A percentile compares a stretch with the other conserved stretches of the same genome.
Evolutionary conservation across 2,797 vertebrate species (phyloP).

Genomic region (Enteromius unitaeniatus): DNA sequence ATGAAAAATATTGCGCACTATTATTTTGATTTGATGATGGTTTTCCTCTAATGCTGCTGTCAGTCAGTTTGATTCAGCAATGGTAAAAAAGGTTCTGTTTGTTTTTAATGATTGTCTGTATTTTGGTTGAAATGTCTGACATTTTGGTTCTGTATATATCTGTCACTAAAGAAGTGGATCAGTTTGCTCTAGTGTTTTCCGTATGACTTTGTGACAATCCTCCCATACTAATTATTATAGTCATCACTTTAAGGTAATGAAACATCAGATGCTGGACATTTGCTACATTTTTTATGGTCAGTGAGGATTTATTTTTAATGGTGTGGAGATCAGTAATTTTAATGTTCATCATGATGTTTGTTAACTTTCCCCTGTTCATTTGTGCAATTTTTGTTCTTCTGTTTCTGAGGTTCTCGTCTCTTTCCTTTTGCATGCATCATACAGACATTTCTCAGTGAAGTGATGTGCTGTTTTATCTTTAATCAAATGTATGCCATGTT

Average conservation of each 20-base stretch:
- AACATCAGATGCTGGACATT: neutral
- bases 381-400: neutral
- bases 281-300: neutral
- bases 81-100: conserved; percentile 63
- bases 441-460: neutral
- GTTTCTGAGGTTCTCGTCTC: neutral
- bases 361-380: neutral
- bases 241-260: neutral
- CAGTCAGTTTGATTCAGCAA: neutral
- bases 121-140: neutral
- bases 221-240: neutral
- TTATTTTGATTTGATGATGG: neutral
- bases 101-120: neutral
- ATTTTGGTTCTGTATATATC: neutral
- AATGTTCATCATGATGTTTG: too few relatives aligned
- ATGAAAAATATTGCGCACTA: neutral
- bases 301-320: neutral
- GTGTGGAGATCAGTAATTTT: neutral
- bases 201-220: neutral
- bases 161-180: neutral
- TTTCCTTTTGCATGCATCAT: neutral
- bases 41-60: neutral
- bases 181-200: neutral
- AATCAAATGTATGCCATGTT: neutral
- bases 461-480: neutral